These are phyloP conservation scores for Antedon mediterranea DNA, from an alignment of 53 echinoderm and acorn worm species.

Conservation along the genomic window DNA sequence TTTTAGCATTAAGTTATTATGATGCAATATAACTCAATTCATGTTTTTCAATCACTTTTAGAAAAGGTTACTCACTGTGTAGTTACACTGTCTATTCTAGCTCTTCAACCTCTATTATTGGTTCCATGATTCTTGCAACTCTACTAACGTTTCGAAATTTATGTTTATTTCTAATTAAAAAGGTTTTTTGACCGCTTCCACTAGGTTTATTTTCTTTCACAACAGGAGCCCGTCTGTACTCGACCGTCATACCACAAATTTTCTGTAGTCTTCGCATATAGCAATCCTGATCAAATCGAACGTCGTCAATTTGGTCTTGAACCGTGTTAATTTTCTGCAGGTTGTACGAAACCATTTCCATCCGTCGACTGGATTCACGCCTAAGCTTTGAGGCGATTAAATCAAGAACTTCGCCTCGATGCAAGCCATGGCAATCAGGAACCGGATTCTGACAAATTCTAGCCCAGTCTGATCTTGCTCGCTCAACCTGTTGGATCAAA, in stretches of 20 bases:
- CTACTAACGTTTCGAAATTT: not conserved
- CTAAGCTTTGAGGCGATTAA: not conserved
- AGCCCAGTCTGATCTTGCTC: not conserved
- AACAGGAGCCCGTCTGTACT: no score
- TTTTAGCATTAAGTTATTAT: no score
- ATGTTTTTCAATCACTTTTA: no score
- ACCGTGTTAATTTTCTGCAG: not conserved
- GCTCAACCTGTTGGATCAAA: not conserved
- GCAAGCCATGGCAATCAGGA: not conserved
- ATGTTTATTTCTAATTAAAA: not conserved
- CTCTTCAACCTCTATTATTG: not conserved
- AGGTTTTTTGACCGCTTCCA: not conserved
- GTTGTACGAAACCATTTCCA: not conserved
- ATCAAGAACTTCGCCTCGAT: not conserved
- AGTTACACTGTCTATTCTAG: no score
- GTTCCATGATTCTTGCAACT: not conserved
- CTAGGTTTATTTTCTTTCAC: no score
- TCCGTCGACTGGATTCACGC: not conserved
- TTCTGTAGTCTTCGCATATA: not conserved
- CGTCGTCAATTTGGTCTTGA: not conserved
- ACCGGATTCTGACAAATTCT: not conserved
- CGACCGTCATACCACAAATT: not conserved
- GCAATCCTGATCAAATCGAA: not conserved
- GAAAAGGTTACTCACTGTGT: no score
- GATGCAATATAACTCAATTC: no score